phyloP scores from a whole-genome alignment of 2,888 invertebrate genomes.

The Xanthorhoe designata region DNA sequence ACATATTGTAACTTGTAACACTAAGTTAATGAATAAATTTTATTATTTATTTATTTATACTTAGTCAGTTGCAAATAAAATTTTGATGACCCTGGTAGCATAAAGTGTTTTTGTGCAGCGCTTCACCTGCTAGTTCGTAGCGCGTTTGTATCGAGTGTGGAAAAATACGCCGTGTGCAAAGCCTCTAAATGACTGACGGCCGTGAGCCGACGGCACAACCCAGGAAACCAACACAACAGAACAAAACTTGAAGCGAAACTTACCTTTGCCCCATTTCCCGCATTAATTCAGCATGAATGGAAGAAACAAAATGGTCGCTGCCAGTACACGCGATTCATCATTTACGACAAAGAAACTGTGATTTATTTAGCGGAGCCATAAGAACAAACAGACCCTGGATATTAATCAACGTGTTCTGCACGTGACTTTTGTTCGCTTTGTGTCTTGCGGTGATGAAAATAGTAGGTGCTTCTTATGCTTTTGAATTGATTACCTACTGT shows the following conservation, averaged over 20 bases:
- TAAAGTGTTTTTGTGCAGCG: too few species aligned
- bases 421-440: conserved; percentile 30
- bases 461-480: neutral
- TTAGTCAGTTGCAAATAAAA: too few species aligned
- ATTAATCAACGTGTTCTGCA: conserved; percentile 38
- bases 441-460: conserved; percentile 25
- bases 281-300: conserved; percentile 38
- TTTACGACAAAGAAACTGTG: conserved; percentile 36
- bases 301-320: conserved; percentile 39
- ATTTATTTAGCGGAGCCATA: conserved; percentile 39
- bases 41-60: too few species aligned
- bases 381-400: conserved; percentile 35
- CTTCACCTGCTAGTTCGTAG: too few species aligned
- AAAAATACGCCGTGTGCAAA: neutral
- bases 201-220: neutral
- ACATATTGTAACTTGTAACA: too few species aligned
- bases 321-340: conserved; percentile 41
- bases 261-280: conserved; percentile 35
- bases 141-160: too few species aligned
- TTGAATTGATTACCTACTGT: neutral
- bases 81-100: too few species aligned
- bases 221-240: conserved; percentile 7
- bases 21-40: too few species aligned
- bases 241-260: conserved; percentile 25
- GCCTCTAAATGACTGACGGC: neutral